Conservation (phyloP, 2,113 vertebrate genomes). For the Herpetotheres cachinnans region DNA sequence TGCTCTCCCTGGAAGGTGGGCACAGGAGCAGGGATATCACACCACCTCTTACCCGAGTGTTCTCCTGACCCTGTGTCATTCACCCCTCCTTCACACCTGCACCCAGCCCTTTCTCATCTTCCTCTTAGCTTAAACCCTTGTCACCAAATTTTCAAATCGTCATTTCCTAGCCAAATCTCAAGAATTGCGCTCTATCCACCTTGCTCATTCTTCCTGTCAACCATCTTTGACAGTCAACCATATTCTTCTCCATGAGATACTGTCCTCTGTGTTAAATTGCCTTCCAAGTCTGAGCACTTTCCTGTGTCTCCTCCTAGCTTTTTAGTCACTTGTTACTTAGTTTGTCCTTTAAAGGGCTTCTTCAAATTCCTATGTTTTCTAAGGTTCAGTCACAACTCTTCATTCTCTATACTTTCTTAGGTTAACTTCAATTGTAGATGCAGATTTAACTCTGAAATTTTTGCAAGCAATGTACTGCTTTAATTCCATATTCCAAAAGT, state of each 20-base stretch:
- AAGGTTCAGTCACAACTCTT: not conserved
- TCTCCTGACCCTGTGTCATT: not conserved
- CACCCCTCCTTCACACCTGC: not conserved
- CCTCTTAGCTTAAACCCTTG: not conserved
- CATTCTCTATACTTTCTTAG: not conserved
- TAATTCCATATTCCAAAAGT: not conserved
- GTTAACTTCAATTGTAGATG: not conserved
- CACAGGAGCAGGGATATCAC: rapidly evolving
- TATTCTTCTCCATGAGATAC: not conserved
- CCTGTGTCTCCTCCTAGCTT: not conserved
- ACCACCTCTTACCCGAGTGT: not conserved
- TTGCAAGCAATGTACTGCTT: not conserved
- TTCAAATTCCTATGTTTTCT: not conserved
- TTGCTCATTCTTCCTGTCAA: not conserved
- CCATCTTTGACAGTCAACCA: not conserved
- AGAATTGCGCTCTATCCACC: not conserved
- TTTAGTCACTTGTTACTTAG: not conserved
- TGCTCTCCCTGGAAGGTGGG: not conserved
- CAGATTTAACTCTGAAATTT: not conserved
- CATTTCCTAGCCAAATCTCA: not conserved
- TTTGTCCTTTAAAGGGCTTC: not conserved
- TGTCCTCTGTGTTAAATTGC: not conserved
- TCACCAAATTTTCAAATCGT: not conserved
- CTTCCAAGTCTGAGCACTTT: not conserved
- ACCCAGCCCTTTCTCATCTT: not conserved